Base-by-base conservation (phyloP, 2,113 vertebrate genomes). In the Tapirus terrestris region DNA sequence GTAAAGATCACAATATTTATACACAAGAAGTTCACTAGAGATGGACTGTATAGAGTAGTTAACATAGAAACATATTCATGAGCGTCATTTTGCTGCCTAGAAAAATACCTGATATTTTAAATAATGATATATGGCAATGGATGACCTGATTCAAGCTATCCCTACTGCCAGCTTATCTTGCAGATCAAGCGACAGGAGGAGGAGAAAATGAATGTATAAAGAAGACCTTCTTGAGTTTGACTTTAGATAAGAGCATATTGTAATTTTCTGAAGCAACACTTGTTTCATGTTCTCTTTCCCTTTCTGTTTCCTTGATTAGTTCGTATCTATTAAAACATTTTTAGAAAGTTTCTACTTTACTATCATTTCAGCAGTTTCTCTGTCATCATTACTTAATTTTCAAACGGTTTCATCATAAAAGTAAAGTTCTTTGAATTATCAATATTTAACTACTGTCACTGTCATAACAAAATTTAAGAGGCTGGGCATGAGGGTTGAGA, bases 361-460 rank as follows among this genome's bases (percentile, higher is more conserved):
- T 63, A 29, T 39, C 21, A 73, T 72, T 80, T 89, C 16, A 75
- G 48, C 61, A 63, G 31, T 83, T 68, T 6, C n/a, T 63, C 65
- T 82, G n/a, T 82, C 68, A 45, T 79, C 18, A 23, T 77, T 91
- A 68, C 36, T 91, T 85, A 85, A 93, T 90, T 94, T 81, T 92
- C 83, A 92, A 82, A 63, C 61, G 1, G 14, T 61, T 91, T 80
- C 13, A 87, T 33, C n/a, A 29, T 29, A 68, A 61, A 75, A 87
- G 61, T 43, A 45, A 94, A 76, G 20, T 51, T 85, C 18, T 95
- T 70, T 90, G 27, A 85, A 27, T 58, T 85, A 60, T 72, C 61
- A 88, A 39, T 77, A 75, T 89, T 76, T 86, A 85, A 81, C 10
- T 10, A 63, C 5, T 43, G 14, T 77, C 70, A 63, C 6, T 86